Percentiles rank a stretch among this genome's conserved stretches.
Evolutionary conservation across 35 echinoderm and acorn worm genomes (phyloP).

Genomic region (Acanthaster planci): DNA sequence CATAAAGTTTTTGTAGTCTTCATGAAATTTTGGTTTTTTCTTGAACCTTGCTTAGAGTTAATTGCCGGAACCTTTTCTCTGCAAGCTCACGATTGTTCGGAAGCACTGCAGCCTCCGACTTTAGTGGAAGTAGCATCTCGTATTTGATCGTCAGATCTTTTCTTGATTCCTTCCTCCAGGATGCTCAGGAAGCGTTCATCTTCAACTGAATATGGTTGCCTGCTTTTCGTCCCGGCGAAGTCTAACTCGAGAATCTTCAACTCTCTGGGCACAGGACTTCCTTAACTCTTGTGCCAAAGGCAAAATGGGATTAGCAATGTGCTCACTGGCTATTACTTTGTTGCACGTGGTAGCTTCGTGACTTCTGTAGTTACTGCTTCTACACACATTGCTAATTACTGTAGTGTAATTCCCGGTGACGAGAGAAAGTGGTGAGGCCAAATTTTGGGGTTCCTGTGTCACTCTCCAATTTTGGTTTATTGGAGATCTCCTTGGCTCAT

Average conservation of each 20-base stretch:
- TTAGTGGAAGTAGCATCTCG: conserved; percentile 54
- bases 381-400: conserved; percentile 38
- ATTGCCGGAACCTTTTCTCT: conserved; percentile 11
- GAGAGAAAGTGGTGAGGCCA: too few relatives aligned
- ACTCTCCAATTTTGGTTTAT: too few relatives aligned
- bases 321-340: background rate
- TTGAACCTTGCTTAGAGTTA: conserved; percentile 19
- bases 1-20: conserved; percentile 60
- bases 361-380: too few relatives aligned
- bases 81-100: conserved; percentile 34
- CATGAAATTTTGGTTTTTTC: conserved; percentile 20
- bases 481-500: too few relatives aligned
- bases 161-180: background rate
- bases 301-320: background rate
- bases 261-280: background rate
- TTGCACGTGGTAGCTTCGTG: background rate
- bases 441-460: too few relatives aligned
- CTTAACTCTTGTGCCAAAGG: background rate
- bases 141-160: conserved; percentile 44
- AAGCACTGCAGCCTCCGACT: conserved; percentile 13
- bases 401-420: too few relatives aligned
- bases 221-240: conserved; percentile 2
- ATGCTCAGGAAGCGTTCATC: conserved; percentile 8
- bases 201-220: conserved; percentile 12
- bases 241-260: conserved; percentile 31